A percentile compares a stretch with the other conserved stretches of the same genome.
Evolutionary conservation across 1,140 invertebrate genomes (phyloP).

Genomic region (Camponotus vicinus): DNA sequence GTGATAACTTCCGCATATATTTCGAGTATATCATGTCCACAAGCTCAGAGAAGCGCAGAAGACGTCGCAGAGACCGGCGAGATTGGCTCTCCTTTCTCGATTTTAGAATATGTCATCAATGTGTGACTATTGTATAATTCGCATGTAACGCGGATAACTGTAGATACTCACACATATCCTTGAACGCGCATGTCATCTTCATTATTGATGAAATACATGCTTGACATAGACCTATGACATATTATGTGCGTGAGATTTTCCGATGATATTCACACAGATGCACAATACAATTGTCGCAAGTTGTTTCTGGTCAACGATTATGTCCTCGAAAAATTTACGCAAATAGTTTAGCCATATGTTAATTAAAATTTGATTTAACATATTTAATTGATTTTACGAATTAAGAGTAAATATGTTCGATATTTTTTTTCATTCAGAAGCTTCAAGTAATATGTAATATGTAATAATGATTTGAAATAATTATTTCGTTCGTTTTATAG

Average conservation of each 20-base stretch:
- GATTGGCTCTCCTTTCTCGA: conserved; percentile 62
- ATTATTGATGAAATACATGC: conserved; percentile 66
- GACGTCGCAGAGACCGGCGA: conserved; percentile 18
- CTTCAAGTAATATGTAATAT: too few species aligned
- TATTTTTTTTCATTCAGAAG: too few species aligned
- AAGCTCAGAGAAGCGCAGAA: conserved; percentile 6
- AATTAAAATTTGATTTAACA: too few species aligned
- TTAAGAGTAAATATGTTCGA: too few species aligned
- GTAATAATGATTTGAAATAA: too few species aligned
- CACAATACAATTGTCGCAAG: conserved; percentile 47
- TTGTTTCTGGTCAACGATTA: conserved; percentile 12
- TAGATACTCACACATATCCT: conserved; percentile 1
- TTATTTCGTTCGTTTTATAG: too few species aligned
- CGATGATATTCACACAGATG: conserved; percentile 80
- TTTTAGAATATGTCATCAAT: conserved; percentile 74
- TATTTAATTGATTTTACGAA: too few species aligned
- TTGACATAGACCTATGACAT: conserved; percentile 78
- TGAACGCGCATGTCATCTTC: conserved; percentile 46
- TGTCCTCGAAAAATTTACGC: background rate
- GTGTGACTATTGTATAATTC: conserved; percentile 45
- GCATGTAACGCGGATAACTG: conserved; percentile 17
- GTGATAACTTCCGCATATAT: conserved; percentile 53
- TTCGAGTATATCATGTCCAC: conserved; percentile 12
- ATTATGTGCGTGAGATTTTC: conserved; percentile 77
- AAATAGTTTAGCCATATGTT: background rate